Evolutionary conservation across 1,140 invertebrate genomes (phyloP).

Genomic region (Trichoplusia ni): DNA sequence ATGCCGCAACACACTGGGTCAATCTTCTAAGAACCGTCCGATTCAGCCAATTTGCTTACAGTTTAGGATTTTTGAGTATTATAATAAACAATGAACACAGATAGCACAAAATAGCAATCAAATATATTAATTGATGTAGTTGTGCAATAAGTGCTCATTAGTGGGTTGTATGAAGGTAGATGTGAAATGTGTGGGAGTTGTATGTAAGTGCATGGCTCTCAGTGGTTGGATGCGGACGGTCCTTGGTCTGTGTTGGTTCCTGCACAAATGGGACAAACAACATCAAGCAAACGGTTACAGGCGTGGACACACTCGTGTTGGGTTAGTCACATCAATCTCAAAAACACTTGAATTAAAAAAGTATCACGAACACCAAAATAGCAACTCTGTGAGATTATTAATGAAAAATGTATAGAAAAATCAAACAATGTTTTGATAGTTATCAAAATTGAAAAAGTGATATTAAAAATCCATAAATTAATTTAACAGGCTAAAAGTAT

Average conservation of each 20-base stretch:
- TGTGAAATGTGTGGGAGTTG: slow-evolving; percentile 4
- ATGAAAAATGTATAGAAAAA: background rate
- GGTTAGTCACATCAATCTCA: slow-evolving; percentile 58
- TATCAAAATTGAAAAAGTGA: background rate
- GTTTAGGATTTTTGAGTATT: slow-evolving; percentile 6
- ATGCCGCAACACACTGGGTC: slow-evolving; percentile 65
- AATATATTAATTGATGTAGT: background rate
- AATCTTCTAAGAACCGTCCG: slow-evolving; percentile 60
- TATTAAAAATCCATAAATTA: slow-evolving; percentile 11
- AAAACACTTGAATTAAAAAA: slow-evolving; percentile 29
- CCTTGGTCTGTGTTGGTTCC: slow-evolving; percentile 72
- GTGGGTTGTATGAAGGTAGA: background rate
- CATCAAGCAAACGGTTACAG: slow-evolving; percentile 70
- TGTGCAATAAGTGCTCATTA: background rate
- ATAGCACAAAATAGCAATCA: background rate
- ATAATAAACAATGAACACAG: background rate
- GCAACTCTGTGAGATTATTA: background rate
- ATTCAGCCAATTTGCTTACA: slow-evolving; percentile 42
- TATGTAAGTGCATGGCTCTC: slow-evolving; percentile 47
- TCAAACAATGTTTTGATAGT: slow-evolving; percentile 1
- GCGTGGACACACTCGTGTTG: slow-evolving; percentile 68
- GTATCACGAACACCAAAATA: background rate
- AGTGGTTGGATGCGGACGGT: slow-evolving; percentile 62
- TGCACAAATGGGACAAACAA: slow-evolving; percentile 66
- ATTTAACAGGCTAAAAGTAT: no score